phyloP scores from a whole-genome alignment of 2,797 vertebrate genomes.

The Atherinosoma microstoma region DNA sequence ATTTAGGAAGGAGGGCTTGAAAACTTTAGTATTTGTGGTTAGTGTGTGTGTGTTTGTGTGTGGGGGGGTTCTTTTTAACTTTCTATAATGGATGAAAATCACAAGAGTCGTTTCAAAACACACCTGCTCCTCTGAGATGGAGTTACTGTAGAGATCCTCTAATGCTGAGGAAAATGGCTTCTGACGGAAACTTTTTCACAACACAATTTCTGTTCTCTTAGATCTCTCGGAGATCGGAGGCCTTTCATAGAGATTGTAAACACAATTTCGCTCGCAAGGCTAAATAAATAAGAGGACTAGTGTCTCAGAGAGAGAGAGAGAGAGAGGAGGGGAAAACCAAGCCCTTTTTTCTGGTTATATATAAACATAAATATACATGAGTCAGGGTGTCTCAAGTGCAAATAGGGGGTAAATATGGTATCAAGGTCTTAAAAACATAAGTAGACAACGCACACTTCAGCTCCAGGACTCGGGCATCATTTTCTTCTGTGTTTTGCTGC shows the following conservation, averaged over 20 bases:
- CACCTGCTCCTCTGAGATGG: conserved; percentile 74
- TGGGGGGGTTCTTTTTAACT: conserved; percentile 42
- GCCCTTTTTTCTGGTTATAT: not conserved
- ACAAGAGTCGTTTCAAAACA: conserved; percentile 67
- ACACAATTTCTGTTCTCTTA: conserved; percentile 60
- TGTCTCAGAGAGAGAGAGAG: not conserved
- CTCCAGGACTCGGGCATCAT: not conserved
- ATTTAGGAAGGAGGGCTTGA: conserved; percentile 44
- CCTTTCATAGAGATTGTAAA: conserved; percentile 48
- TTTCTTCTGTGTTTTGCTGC: not conserved
- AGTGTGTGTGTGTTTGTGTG: not conserved
- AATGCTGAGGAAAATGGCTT: conserved; percentile 53
- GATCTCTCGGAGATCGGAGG: conserved; percentile 56
- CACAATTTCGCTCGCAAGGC: conserved; percentile 25
- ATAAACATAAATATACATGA: not conserved
- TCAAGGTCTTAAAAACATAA: not conserved
- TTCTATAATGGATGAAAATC: conserved; percentile 78
- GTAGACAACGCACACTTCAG: not conserved
- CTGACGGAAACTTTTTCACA: conserved; percentile 50
- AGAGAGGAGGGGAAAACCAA: not conserved
- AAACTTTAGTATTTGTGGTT: conserved; percentile 50
- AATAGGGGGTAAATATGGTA: not conserved
- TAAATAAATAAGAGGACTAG: conserved; percentile 34
- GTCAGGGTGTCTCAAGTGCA: not conserved
- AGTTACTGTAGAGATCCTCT: conserved; percentile 39